Evolutionary conservation across 1,140 invertebrate species (phyloP).

Genomic region (Cardiocondyla obscurior): DNA sequence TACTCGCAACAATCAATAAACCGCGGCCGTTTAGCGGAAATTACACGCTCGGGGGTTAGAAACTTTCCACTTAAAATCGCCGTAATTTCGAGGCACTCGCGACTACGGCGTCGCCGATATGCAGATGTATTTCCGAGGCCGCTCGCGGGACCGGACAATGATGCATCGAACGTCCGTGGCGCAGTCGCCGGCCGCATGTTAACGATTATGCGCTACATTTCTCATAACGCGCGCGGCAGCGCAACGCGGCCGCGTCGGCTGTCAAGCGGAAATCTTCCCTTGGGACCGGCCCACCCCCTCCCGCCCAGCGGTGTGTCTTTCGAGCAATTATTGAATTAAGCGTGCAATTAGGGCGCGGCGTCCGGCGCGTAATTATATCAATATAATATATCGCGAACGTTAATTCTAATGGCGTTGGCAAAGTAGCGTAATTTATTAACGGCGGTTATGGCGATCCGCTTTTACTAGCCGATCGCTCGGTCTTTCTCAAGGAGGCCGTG

Average conservation of each 20-base stretch:
- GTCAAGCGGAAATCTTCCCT: background rate
- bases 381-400: conserved; percentile 27
- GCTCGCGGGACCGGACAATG: background rate
- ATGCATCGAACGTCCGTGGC: conserved; percentile 11
- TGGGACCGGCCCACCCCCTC: too few species aligned
- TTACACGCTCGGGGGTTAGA: background rate
- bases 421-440: conserved; percentile 29
- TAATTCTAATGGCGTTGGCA: background rate
- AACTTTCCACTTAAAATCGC: background rate
- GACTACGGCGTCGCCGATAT: background rate
- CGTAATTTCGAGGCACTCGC: background rate
- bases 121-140: conserved; percentile 39
- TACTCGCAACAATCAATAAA: conserved; percentile 1
- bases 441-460: background rate
- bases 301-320: background rate
- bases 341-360: conserved; percentile 23
- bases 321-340: conserved; percentile 34
- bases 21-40: background rate
- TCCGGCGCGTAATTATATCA: conserved; percentile 22
- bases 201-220: conserved; percentile 49
- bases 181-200: conserved; percentile 14
- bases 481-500: background rate
- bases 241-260: background rate
- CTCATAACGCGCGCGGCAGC: conserved; percentile 9
- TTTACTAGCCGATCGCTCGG: background rate